Base-by-base conservation (phyloP, 2,888 invertebrate species). In the Temnothorax unifasciatus region DNA sequence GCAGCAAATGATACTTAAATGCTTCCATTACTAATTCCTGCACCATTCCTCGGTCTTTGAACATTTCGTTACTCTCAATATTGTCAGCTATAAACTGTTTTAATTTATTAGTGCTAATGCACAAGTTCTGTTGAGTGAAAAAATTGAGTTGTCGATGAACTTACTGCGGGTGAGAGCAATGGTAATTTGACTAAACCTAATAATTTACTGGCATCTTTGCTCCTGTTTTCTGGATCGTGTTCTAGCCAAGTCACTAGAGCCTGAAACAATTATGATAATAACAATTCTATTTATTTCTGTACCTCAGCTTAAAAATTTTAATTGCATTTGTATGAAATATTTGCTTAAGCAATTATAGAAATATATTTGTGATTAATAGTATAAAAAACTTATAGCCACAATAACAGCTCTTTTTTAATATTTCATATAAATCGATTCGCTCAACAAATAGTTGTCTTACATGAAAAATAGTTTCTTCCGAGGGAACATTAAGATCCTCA, bases 401-500 rank as follows among this genome's bases (percentile, higher is more conserved):
- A 25, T 71, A 54, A 44, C 6, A 44, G 29, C 11, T 34, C 44
- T 29, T 44, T 29, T 2, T 13, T 15, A 77, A 77, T 41, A 41
- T 66, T 76, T 68, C 13, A 25, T 25, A 25, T 25, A 77, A 76
- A 52, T 64, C n/a, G 34, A 5, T 50, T 64, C 0, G 3, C 6
- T 21, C 13, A 21, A 34, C 8, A 18, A 2, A 21, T 11, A 44
- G 1, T 41, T n/a, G 11, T 77, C 92, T 93, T 90, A 95, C 95
- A 93, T 98, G 97, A 95, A 98, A 99, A 76, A 99, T 98, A 94
- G 97, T 97, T 95, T 99, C 98, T 95, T 99, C 99, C 11, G 97
- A 97, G 38, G 97, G 97, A 61, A 99, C 98, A 96, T 99, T 99
- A 86, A 99, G 96, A 96, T 99, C 98, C 95, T 99, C 98, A 85